phyloP scores from a whole-genome alignment of 2,113 vertebrate species.

The Sus scrofa region T2T-Sscrofa CM000813.6:23970001-23970500 shows the following conservation, averaged over 20 bases:
- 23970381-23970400: not conserved
- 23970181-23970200: not conserved
- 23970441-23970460: not conserved
- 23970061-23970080: not conserved
- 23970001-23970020: not conserved
- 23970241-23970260: not conserved
- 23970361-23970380: not conserved
- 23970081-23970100: not conserved
- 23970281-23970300: not conserved
- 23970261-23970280: not conserved
- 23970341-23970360: not conserved
- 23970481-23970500: not conserved
- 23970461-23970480: not conserved
- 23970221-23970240: not conserved
- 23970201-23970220: not conserved
- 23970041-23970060: not conserved
- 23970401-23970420: not conserved
- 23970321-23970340: not conserved
- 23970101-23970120: not conserved
- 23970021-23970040: not conserved
- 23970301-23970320: not conserved
- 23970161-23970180: not conserved
- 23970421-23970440: not conserved
- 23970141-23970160: constrained; percentile 1
- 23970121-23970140: not conserved